Percentiles rank a stretch among this genome's conserved stretches.
Conservation (phyloP, 2,797 vertebrate species). For the Alcedo atthis region DNA sequence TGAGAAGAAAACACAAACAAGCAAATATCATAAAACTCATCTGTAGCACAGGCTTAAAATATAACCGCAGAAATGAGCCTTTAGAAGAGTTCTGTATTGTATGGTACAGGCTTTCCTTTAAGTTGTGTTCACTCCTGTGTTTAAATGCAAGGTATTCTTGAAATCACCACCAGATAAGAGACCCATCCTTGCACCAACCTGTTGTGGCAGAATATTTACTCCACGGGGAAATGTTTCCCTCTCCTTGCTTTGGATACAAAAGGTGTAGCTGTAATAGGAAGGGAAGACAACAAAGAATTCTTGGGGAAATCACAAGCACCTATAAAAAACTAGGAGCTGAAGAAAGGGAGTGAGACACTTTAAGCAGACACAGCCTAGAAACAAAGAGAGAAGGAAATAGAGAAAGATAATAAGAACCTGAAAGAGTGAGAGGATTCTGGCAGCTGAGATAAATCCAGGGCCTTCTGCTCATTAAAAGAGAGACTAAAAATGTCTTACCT, state of each 20-base stretch:
- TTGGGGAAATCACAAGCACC: neutral
- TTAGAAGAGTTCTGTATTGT: neutral
- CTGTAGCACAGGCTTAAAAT: slow-evolving; percentile 2
- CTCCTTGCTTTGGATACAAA: neutral
- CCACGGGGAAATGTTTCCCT: neutral
- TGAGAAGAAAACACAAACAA: slow-evolving; percentile 62
- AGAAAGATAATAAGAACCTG: slow-evolving; percentile 8
- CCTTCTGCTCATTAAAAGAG: slow-evolving; percentile 44
- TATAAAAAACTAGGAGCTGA: neutral
- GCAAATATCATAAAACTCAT: slow-evolving; percentile 58
- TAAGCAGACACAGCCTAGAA: neutral
- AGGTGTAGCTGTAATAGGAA: neutral
- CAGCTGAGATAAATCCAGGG: slow-evolving; percentile 29
- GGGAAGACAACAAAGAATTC: neutral
- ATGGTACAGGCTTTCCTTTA: neutral
- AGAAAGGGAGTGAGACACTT: neutral
- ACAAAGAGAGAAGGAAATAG: neutral
- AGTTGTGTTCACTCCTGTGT: neutral
- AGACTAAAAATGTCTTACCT: slow-evolving; percentile 37
- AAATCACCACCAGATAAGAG: neutral
- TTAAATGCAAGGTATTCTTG: neutral
- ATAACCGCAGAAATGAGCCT: slow-evolving; percentile 6
- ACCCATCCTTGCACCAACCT: neutral
- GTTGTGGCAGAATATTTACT: neutral
- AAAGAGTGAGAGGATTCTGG: slow-evolving; percentile 10